phyloP scores from a whole-genome alignment of 1,140 invertebrate species.

The Odontomachus brunneus region DNA sequence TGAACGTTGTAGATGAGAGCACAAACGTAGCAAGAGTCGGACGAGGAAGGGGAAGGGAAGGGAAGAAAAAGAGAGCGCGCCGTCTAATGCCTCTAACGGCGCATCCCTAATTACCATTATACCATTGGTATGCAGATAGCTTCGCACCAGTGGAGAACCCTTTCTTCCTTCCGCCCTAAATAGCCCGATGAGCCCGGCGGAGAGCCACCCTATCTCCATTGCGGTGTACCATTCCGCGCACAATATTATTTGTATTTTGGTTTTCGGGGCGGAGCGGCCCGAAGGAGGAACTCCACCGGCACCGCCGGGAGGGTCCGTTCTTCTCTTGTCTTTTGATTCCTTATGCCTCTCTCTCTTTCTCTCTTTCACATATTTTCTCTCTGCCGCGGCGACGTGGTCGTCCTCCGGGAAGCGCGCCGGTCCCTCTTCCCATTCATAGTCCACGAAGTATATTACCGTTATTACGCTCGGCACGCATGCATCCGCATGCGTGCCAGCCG shows the following conservation, averaged over 20 bases:
- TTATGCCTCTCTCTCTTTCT: slow-evolving; percentile 50
- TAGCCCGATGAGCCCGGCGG: slow-evolving; percentile 74
- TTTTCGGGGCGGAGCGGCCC: slow-evolving; percentile 81
- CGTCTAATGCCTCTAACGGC: slow-evolving; percentile 79
- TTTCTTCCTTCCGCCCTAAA: slow-evolving; percentile 63
- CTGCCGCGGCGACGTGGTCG: not conserved
- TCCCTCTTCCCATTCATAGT: not conserved
- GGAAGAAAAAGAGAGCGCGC: slow-evolving; percentile 37
- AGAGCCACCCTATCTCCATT: slow-evolving; percentile 51
- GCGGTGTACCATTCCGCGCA: slow-evolving; percentile 53
- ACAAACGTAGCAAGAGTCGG: slow-evolving; percentile 58
- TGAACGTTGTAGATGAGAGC: slow-evolving; percentile 49
- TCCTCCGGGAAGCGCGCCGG: slow-evolving; percentile 36
- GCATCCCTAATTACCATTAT: slow-evolving; percentile 83
- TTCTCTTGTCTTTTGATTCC: slow-evolving; percentile 41
- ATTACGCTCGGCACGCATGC: slow-evolving; percentile 41
- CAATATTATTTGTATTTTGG: slow-evolving; percentile 84
- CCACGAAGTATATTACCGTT: slow-evolving; percentile 46
- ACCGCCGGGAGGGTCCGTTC: no score
- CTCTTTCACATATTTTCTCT: no score
- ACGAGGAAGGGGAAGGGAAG: slow-evolving; percentile 24
- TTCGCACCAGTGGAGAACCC: slow-evolving; percentile 74
- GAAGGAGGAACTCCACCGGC: slow-evolving; percentile 73
- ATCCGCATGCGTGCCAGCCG: slow-evolving; percentile 20
- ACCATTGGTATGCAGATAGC: slow-evolving; percentile 84